These are phyloP conservation scores for Penaeus monodon DNA, from an alignment of 2,888 invertebrate genomes.

Conservation along the genomic window DNA sequence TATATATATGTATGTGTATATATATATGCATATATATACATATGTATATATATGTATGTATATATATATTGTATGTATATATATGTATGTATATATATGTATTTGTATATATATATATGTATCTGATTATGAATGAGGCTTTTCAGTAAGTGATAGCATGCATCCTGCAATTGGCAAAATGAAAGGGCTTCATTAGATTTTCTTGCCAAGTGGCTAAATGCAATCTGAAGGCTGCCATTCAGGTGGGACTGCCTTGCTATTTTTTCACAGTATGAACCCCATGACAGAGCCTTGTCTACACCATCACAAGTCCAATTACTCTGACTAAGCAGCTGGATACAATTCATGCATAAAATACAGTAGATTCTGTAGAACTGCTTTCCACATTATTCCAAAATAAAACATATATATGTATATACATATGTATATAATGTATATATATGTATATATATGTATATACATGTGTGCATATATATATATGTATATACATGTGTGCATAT, in stretches of 20 bases:
- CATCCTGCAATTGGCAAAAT: slow-evolving; percentile 25
- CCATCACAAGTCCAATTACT: slow-evolving; percentile 43
- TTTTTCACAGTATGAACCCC: slow-evolving; percentile 55
- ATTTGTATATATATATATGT: not conserved
- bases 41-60: too few species aligned
- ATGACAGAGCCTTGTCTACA: slow-evolving; percentile 44
- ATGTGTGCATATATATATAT: too few species aligned
- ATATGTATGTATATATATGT: too few species aligned
- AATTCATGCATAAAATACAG: slow-evolving; percentile 46
- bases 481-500: too few species aligned
- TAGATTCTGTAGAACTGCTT: slow-evolving; percentile 32
- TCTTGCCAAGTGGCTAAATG: slow-evolving; percentile 1
- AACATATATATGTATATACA: too few species aligned
- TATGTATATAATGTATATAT: too few species aligned
- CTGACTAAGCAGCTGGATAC: slow-evolving; percentile 38
- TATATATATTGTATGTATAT: too few species aligned
- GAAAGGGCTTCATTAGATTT: not conserved
- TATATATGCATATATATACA: too few species aligned
- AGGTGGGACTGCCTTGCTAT: slow-evolving; percentile 5
- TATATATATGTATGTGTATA: too few species aligned
- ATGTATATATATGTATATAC: too few species aligned
- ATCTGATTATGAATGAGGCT: slow-evolving; percentile 39
- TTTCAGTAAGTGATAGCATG: slow-evolving; percentile 15
- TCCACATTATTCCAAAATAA: slow-evolving; percentile 25
- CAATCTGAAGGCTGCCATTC: slow-evolving; percentile 10